Base-by-base conservation (phyloP, 1,140 invertebrate species). In the Lordiphosa collinella region DNA sequence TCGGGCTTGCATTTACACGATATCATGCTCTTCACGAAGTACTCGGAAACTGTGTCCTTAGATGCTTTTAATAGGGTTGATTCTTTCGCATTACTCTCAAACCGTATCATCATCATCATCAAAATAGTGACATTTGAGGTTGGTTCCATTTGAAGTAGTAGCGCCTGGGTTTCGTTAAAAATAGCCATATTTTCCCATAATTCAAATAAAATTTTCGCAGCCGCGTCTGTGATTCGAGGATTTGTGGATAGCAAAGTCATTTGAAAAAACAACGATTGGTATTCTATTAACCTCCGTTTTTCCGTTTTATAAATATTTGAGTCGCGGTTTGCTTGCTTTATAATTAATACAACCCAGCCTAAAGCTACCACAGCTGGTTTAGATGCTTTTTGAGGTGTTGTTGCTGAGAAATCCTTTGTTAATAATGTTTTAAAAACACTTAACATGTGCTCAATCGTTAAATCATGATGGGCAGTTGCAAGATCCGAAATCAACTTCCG, bases 1-100 rank as follows among this genome's bases (percentile, higher is more conserved):
- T 93, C 92, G 2, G 95, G 95, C 67, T 95, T 93, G 8, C 89
- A 92, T 90, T 97, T 97, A 38, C 93, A 94, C 66, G 93, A 95
- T 29, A 98, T 92, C 44, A 95, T 91, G 51, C 93, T 93, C 90
- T 97, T 97, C 43, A 94, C 93, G 75, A 97, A 95, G 35, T 91
- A 86, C 31, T 96, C 94, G 9, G 96, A 75, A 72, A 95, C 92
- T 57, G 90, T 90, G 10, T 86, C 86, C 37, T 68, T 79, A 38
- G 86, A 37, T 25, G 5, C 34, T 7, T 63, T 93, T 94, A 88
- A 65, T 46, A 85, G 59, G 56, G 46, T 34, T 6, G 50, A 34
- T 32, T 47, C 31, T 0, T 41, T 56, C 8, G 11, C 31, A 13
- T 76, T 61, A 12, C 37, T 43, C 34, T 71, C 60, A 43, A 74